Evolutionary conservation across 2,888 invertebrate species (phyloP).

Genomic region (Brassicogethes aeneus): DNA sequence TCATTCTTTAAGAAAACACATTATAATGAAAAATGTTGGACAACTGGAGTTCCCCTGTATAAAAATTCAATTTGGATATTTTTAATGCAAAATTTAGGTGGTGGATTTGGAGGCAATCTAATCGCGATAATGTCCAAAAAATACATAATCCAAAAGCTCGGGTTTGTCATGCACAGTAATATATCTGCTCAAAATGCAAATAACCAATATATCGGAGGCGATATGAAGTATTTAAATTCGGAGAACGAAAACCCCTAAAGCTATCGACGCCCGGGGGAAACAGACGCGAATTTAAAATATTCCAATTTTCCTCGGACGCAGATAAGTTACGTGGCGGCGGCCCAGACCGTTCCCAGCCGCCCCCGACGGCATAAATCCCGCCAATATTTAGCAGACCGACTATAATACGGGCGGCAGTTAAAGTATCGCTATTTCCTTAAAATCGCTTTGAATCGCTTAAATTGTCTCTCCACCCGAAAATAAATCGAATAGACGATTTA

Average conservation of each 20-base stretch:
- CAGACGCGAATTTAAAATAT: slow-evolving; percentile 37
- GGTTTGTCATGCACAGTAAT: too few species aligned
- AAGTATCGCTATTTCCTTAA: slow-evolving; percentile 36
- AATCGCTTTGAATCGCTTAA: slow-evolving; percentile 38
- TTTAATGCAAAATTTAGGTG: too few species aligned
- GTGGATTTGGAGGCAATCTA: too few species aligned
- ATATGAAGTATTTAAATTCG: slow-evolving; percentile 28
- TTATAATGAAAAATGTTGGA: too few species aligned
- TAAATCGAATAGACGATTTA: slow-evolving; percentile 34
- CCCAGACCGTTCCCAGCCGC: too few species aligned
- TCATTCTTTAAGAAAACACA: too few species aligned
- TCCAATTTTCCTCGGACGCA: slow-evolving; percentile 37
- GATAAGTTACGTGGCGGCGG: slow-evolving; percentile 33
- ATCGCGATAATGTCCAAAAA: too few species aligned
- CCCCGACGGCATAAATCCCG: too few species aligned
- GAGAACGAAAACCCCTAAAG: slow-evolving; percentile 22
- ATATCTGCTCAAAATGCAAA: slow-evolving; percentile 11
- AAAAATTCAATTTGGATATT: too few species aligned
- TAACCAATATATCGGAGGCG: slow-evolving; percentile 17
- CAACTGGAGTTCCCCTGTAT: too few species aligned
- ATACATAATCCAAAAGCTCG: too few species aligned
- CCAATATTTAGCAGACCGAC: slow-evolving; percentile 16
- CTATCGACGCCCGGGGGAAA: slow-evolving; percentile 24
- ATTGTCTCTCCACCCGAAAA: slow-evolving; percentile 38
- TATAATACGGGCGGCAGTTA: slow-evolving; percentile 29